These are phyloP conservation scores for Linyphia triangularis DNA, from an alignment of 2,888 invertebrate genomes.

Conservation along the genomic window DNA sequence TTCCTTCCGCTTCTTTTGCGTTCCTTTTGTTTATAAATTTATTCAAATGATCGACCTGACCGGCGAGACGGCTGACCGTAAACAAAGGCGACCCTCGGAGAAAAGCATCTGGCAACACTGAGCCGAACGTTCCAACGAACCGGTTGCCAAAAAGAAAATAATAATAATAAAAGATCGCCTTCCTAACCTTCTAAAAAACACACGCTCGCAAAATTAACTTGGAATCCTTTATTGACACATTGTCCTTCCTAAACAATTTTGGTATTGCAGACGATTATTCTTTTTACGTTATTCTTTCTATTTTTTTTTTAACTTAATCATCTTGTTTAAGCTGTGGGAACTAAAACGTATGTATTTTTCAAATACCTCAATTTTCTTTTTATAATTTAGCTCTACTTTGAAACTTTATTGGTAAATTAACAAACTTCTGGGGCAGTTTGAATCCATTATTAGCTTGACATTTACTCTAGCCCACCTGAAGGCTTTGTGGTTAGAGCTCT, in stretches of 20 bases:
- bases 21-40: constrained; percentile 47
- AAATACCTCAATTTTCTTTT: no score
- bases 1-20: constrained; percentile 16
- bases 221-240: constrained; percentile 56
- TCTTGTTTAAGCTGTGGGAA: background rate
- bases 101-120: no score
- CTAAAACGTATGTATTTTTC: no score
- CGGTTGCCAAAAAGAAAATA: background rate
- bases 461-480: no score
- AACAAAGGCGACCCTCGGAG: constrained; percentile 50
- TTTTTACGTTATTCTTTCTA: background rate
- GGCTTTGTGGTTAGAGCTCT: no score
- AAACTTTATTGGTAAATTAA: no score
- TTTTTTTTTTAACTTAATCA: constrained; percentile 1
- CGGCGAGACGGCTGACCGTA: constrained; percentile 29
- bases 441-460: no score
- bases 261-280: constrained; percentile 1
- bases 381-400: no score
- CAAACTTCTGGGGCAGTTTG: no score
- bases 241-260: constrained; percentile 39
- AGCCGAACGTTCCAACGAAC: background rate
- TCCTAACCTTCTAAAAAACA: constrained; percentile 26
- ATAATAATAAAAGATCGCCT: background rate
- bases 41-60: constrained; percentile 50
- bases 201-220: background rate